Percentiles rank a stretch among this genome's conserved stretches.
Conservation (phyloP, 2,113 vertebrate genomes). For the Pelecanoides urinatrix region DNA sequence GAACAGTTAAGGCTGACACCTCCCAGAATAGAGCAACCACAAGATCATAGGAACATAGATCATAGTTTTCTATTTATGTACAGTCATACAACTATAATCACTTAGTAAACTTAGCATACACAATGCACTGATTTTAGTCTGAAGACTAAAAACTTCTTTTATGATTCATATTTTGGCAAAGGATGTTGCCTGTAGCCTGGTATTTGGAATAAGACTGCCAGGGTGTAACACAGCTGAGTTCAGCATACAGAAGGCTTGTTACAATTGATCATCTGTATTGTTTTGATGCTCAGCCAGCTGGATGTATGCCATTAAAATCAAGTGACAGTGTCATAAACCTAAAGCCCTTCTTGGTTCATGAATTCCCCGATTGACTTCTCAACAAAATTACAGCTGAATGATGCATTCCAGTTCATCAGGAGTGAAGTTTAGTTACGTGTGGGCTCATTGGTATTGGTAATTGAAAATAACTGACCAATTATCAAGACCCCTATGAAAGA, state of each 20-base stretch:
- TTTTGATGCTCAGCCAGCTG: not conserved
- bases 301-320: not conserved
- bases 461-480: not conserved
- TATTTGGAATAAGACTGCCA: not conserved
- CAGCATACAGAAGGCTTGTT: not conserved
- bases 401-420: not conserved
- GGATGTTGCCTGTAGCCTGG: not conserved
- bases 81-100: not conserved
- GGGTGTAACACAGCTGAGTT: not conserved
- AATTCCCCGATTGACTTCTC: not conserved
- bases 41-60: not conserved
- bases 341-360: not conserved
- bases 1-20: not conserved
- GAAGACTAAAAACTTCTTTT: not conserved
- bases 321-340: not conserved
- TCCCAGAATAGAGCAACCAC: not conserved
- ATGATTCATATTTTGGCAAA: not conserved
- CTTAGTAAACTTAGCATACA: not conserved
- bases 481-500: not conserved
- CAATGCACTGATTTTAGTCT: not conserved
- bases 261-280: not conserved
- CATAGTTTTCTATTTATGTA: not conserved
- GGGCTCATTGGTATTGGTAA: rapidly evolving
- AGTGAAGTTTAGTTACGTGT: not conserved
- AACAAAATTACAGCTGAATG: not conserved